phyloP scores from a whole-genome alignment of 2,113 vertebrate genomes.

The Lipotes vexillifer region DNA sequence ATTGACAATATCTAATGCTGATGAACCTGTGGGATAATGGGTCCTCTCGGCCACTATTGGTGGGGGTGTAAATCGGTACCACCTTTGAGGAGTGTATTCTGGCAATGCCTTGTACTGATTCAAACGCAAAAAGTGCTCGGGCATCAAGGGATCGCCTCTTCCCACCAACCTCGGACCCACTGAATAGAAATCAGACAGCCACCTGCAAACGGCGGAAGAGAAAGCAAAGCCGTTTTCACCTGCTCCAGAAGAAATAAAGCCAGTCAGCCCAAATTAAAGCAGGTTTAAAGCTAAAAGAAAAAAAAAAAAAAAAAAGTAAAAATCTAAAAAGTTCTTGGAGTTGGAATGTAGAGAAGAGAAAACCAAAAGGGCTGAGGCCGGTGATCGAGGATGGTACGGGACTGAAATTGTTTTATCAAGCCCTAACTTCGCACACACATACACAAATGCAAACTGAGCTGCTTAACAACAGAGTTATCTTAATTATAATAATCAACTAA shows the following conservation, averaged over 20 bases:
- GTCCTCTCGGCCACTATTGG: fast-evolving
- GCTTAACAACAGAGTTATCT: conserved; percentile 42
- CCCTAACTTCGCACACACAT: background rate
- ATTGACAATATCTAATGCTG: background rate
- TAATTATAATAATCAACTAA: conserved; percentile 72
- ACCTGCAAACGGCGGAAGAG: background rate
- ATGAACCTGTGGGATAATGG: background rate
- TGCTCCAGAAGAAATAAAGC: background rate
- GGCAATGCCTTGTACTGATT: background rate
- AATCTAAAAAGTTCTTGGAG: background rate
- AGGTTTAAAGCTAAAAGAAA: background rate
- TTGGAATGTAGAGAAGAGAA: background rate
- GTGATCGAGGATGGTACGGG: fast-evolving
- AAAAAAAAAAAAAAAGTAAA: background rate
- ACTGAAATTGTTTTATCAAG: background rate
- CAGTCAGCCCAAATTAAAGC: background rate
- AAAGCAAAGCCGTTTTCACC: background rate
- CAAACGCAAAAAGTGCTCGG: background rate
- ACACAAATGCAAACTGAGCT: background rate
- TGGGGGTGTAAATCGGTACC: background rate
- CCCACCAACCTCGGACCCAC: background rate
- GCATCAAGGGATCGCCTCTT: background rate
- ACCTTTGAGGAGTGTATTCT: background rate
- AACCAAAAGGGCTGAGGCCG: too few relatives aligned
- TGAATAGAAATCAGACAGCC: background rate